Evolutionary conservation across 2,888 invertebrate genomes (phyloP), one percentile per base, ranked within the genome.

Genomic region (Caenorhabditis sulstoni): DNA sequence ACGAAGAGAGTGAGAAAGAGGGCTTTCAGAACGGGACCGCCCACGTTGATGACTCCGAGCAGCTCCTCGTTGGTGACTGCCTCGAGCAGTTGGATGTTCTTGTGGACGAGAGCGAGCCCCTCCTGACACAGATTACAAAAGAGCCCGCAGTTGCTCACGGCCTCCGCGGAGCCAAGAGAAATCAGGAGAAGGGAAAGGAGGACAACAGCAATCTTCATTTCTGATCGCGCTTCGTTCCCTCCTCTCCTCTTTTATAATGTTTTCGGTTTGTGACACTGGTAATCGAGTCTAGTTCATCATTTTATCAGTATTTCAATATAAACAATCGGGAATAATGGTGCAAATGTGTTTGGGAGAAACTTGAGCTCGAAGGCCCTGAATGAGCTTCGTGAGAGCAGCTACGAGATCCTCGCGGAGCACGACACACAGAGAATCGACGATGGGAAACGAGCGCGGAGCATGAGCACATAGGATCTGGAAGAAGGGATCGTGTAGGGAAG

Each of bases 371-470:
- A 55, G 53, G 20, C 66, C 41, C 50, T 73, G 64, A 12, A 58
- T 44, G 0, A 62, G 45, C 50, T 35, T 41, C 3, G 49, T 57
- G 55, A 58, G 64, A 1, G 47, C 59, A 5, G 52, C 50, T 0
- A 65, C 65, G 44, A 74, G 29, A 39, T 74, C 59, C 20, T 65
- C 73, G 20, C 65, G 61, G 12, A 71, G 53, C n/a, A 71, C 70
- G n/a, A 52, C 37, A 23, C 70, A 71, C 11, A 71, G 45, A 5
- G 70, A 22, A 23, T 71, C 70, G 35, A 71, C 55, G 39, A 71
- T 71, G 5, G 70, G 70, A 1, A 71, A 9, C 1, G 35, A 8
- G 11, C 70, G 45, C 3, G 70, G 70, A 29, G 52, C 55, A 41
- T 62, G 62, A 37, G 62, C 41, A n/a, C 62, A 62, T 14, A 55